A percentile compares a stretch with the other conserved stretches of the same genome.
phyloP scores from a whole-genome alignment of 2,113 vertebrate genomes.

The Platysteira castanea region DNA sequence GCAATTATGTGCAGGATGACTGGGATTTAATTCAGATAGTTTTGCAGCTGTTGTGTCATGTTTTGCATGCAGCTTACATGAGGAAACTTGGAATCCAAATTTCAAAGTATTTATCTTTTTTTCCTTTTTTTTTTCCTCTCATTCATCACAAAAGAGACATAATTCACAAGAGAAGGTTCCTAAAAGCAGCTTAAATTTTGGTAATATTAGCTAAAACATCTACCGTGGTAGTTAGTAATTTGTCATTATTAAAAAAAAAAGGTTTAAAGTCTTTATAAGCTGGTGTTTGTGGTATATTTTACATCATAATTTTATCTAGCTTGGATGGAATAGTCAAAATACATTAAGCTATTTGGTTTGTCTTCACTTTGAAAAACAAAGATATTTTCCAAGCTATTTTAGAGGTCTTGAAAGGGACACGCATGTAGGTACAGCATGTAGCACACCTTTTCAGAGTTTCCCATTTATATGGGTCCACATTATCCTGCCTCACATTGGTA shows the following conservation, averaged over 20 bases:
- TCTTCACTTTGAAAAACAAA: not conserved
- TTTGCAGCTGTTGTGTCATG: not conserved
- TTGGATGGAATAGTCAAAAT: not conserved
- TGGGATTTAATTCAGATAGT: not conserved
- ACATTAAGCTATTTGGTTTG: not conserved
- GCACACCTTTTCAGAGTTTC: not conserved
- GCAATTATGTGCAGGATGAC: not conserved
- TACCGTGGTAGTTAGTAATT: not conserved
- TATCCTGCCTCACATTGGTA: not conserved
- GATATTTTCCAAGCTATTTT: not conserved
- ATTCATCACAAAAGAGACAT: not conserved
- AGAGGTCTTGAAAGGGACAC: not conserved
- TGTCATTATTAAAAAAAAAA: not conserved
- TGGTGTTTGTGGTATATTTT: not conserved
- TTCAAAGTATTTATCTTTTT: not conserved
- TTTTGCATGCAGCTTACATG: not conserved
- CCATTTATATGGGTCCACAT: not conserved
- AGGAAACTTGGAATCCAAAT: not conserved
- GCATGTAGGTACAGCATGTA: not conserved
- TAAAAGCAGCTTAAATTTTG: constrained; percentile 42
- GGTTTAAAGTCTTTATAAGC: not conserved
- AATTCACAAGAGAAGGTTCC: constrained; percentile 9
- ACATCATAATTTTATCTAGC: not conserved
- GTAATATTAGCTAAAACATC: constrained; percentile 6
- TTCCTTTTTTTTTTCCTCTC: not conserved